A percentile compares a stretch with the other conserved stretches of the same genome.
phyloP scores from a whole-genome alignment of 2,113 vertebrate species.

The Mellivora capensis region DNA sequence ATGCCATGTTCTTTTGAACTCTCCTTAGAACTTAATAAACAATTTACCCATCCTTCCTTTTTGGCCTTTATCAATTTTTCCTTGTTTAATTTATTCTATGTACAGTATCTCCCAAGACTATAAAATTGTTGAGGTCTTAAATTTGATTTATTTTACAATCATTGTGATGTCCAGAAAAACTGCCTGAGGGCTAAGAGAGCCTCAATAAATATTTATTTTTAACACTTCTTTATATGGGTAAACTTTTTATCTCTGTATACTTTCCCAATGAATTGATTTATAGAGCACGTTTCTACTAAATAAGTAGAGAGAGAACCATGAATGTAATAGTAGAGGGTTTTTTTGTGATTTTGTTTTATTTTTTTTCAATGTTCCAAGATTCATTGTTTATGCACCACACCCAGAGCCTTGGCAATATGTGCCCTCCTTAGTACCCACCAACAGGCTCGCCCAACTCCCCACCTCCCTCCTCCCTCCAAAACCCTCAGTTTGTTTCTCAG shows the following conservation, averaged over 20 bases:
- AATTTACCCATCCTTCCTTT: background rate
- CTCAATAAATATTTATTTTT: background rate
- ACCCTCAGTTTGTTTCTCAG: too few relatives aligned
- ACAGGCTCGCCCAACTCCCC: too few relatives aligned
- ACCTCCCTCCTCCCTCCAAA: too few relatives aligned
- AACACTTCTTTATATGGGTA: background rate
- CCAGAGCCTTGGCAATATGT: too few relatives aligned
- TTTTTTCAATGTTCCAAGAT: too few relatives aligned
- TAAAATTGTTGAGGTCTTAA: background rate
- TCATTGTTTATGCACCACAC: too few relatives aligned
- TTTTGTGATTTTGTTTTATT: too few relatives aligned
- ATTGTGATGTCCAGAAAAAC: background rate
- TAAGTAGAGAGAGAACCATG: background rate
- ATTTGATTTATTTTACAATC: background rate
- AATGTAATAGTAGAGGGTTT: background rate
- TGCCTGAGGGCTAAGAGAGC: background rate
- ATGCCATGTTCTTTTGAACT: background rate
- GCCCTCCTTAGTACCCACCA: too few relatives aligned
- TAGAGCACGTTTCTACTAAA: background rate
- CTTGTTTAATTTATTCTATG: background rate
- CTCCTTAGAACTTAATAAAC: background rate
- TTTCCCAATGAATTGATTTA: background rate
- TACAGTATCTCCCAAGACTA: background rate
- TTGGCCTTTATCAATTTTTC: background rate
- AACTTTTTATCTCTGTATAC: background rate